Conservation (phyloP, 2,888 invertebrate species). For the Merodon equestris region DNA sequence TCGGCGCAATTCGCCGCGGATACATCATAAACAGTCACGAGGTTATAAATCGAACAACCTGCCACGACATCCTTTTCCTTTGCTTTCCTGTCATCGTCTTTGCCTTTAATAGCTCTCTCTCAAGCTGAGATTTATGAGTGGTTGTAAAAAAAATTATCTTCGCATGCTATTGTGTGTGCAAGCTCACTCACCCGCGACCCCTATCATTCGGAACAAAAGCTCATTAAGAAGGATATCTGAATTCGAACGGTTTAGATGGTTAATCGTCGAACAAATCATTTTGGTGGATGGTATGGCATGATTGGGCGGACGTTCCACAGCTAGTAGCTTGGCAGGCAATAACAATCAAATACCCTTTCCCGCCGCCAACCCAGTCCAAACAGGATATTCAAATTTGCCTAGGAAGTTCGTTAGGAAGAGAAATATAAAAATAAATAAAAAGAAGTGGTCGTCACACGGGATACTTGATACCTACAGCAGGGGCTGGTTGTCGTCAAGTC, state of each 20-base stretch:
- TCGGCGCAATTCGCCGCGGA: slow-evolving; percentile 26
- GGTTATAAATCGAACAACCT: slow-evolving; percentile 20
- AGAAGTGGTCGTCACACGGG: slow-evolving; percentile 43
- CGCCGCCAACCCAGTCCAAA: slow-evolving; percentile 41
- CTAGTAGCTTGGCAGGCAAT: slow-evolving; percentile 42
- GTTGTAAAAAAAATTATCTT: slow-evolving; percentile 55
- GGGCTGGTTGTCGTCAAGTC: neutral
- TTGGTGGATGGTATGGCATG: slow-evolving; percentile 57
- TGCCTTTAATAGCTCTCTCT: slow-evolving; percentile 28
- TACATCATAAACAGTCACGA: slow-evolving; percentile 28
- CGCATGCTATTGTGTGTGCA: slow-evolving; percentile 36
- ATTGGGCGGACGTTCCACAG: slow-evolving; percentile 51
- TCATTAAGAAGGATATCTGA: slow-evolving; percentile 52
- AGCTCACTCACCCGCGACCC: neutral
- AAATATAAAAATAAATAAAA: slow-evolving; percentile 64
- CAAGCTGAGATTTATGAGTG: slow-evolving; percentile 38
- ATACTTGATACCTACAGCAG: no score
- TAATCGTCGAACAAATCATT: slow-evolving; percentile 65
- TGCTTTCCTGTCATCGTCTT: slow-evolving; percentile 6
- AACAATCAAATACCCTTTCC: slow-evolving; percentile 36
- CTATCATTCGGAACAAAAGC: slow-evolving; percentile 1
- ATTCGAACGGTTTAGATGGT: slow-evolving; percentile 37
- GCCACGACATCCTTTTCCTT: slow-evolving; percentile 25
- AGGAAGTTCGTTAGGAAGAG: slow-evolving; percentile 63
- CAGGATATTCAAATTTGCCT: slow-evolving; percentile 69